Conservation (phyloP, 2,113 vertebrate species). For the Caretta caretta region DNA sequence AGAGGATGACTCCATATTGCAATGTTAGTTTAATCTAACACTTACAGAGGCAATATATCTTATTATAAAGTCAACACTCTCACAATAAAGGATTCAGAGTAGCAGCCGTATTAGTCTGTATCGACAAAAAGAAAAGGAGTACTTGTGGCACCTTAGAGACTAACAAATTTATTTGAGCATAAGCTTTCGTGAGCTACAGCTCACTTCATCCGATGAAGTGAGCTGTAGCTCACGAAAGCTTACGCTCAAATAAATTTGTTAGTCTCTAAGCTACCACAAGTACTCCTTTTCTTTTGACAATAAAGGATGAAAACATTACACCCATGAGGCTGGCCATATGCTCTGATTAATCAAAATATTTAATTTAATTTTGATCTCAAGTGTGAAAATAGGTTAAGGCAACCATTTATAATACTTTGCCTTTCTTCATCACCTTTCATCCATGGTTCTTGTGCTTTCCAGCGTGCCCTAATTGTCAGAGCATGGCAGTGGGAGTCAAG, state of each 20-base stretch:
- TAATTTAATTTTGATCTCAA: conserved; percentile 65
- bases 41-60: conserved; percentile 54
- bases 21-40: conserved; percentile 67
- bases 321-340: conserved; percentile 61
- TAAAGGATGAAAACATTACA: conserved; percentile 59
- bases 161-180: too few species aligned
- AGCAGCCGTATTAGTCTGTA: too few species aligned
- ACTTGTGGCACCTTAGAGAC: too few species aligned
- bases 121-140: too few species aligned
- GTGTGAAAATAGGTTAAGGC: conserved; percentile 45
- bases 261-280: too few species aligned
- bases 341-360: conserved; percentile 69
- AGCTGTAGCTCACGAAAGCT: too few species aligned
- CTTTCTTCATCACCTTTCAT: conserved; percentile 30
- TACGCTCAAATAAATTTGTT: too few species aligned
- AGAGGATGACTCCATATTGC: conserved; percentile 56
- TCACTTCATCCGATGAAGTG: too few species aligned
- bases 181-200: too few species aligned
- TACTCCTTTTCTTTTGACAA: neutral
- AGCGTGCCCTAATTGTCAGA: conserved; percentile 27
- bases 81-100: conserved; percentile 19
- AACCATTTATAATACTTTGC: conserved; percentile 51
- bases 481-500: neutral
- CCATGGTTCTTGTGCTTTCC: conserved; percentile 24
- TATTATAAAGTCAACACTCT: conserved; percentile 63